Conservation (phyloP, 2,113 vertebrate genomes). For the Nyctereutes procyonoides region DNA sequence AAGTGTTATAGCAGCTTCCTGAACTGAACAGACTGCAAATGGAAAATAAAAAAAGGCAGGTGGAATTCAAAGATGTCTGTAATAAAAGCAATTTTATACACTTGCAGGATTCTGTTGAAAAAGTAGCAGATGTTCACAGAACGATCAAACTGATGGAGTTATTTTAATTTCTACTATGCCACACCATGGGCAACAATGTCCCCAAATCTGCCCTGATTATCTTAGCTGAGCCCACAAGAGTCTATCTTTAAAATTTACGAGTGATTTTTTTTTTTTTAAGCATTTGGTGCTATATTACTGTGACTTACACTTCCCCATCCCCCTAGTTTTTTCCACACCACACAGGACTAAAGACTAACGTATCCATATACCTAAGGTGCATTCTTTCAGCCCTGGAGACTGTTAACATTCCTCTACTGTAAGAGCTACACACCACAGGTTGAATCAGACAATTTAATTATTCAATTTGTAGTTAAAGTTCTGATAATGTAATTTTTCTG, state of each 20-base stretch:
- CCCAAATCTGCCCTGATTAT: background rate
- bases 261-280: background rate
- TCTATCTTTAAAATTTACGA: background rate
- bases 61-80: slow-evolving; percentile 42
- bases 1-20: slow-evolving; percentile 62
- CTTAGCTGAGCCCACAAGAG: background rate
- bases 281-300: background rate
- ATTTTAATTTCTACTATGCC: slow-evolving; percentile 9
- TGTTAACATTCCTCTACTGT: background rate
- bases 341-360: background rate
- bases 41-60: slow-evolving; percentile 65
- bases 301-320: background rate
- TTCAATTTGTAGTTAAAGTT: background rate
- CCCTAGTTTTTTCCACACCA: background rate
- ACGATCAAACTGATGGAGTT: slow-evolving; percentile 1
- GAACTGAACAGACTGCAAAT: slow-evolving; percentile 59
- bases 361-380: background rate
- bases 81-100: background rate
- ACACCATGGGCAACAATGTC: background rate
- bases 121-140: slow-evolving; percentile 59
- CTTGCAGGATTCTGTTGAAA: slow-evolving; percentile 10
- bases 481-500: background rate
- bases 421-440: background rate
- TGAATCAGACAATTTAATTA: background rate
- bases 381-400: background rate